Evolutionary conservation across 1,140 invertebrate species (phyloP), one percentile per base, ranked within the genome.

Genomic region (Chironomus tepperi): DNA sequence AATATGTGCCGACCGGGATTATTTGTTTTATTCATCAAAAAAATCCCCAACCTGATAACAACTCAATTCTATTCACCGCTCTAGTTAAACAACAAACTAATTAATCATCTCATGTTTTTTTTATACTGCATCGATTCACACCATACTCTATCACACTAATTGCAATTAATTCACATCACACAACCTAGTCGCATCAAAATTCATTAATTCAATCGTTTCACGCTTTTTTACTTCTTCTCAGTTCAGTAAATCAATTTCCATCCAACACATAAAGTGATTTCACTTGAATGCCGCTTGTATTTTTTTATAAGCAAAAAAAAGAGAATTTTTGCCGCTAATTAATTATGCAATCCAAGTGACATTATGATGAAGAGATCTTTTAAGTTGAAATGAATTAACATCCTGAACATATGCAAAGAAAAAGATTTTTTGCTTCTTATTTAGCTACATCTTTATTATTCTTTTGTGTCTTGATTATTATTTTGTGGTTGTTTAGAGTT

Each of bases 161-260:
- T 57, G 47, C 47, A 70, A 70, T 70, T 70, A 70, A 70, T 70
- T 70, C 65, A 70, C 16, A 70, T 70, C 65, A 70, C 65, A 70
- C 16, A 70, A 18, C 3, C 47, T 3, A 57, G n/a, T 57, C 24
- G 24, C 24, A 70, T 19, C 7, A 19, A 70, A 9, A 18, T 70
- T 70, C 65, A 19, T 70, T 70, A 70, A 70, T 19, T 70, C 65
- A 6, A 7, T 70, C 65, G 18, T 18, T 21, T 18, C n/a, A 70
- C 9, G 9, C 18, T 70, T 8, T 70, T 21, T 70, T 18, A 3
- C 16, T 70, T 70, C 65, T n/a, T 5, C 65, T 70, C 3, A 19
- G 8, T 67, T 67, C 43, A 3, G 8, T 47, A 5, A 34, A 34
- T 34, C 24, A 34, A 34, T 57, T 57, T 10, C 47, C 12, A 12